phyloP scores from a whole-genome alignment of 2,888 invertebrate species.

The Acrobasis repandana region DNA sequence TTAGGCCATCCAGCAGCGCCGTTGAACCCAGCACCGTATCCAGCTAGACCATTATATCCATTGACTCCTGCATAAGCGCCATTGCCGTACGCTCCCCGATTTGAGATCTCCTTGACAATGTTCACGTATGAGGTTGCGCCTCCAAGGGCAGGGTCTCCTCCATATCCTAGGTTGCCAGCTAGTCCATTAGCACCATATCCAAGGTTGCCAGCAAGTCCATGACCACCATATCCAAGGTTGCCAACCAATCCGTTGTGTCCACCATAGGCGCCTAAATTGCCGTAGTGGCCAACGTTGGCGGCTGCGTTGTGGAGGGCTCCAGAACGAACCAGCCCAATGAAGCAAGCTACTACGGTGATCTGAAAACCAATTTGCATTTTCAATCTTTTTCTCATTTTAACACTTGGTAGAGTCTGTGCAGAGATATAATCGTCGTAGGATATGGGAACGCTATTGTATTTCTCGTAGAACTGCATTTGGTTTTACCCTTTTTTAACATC shows the following conservation, averaged over 20 bases:
- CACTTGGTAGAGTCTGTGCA: too few relatives aligned
- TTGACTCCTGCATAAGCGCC: conserved; percentile 5
- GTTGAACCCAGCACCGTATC: conserved; percentile 2
- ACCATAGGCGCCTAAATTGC: conserved; percentile 11
- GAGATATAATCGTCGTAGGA: too few relatives aligned
- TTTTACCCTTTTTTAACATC: too few relatives aligned
- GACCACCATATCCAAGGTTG: conserved; percentile 11
- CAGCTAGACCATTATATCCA: neutral
- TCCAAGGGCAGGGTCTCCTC: conserved; percentile 8
- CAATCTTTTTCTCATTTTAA: too few relatives aligned
- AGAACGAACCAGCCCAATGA: conserved; percentile 50
- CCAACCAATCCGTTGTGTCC: conserved; percentile 10
- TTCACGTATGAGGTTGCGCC: conserved; percentile 27
- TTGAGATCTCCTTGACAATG: conserved; percentile 22
- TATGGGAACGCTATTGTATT: too few relatives aligned
- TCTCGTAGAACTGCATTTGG: too few relatives aligned
- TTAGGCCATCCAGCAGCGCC: conserved; percentile 22
- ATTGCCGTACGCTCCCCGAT: neutral
- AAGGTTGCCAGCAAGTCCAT: neutral
- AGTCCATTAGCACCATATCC: conserved; percentile 3
- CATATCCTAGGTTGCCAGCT: conserved; percentile 11
- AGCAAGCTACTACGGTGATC: conserved; percentile 49
- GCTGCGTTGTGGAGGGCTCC: conserved; percentile 41
- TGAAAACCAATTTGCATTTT: conserved; percentile 30
- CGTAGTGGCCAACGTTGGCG: conserved; percentile 24